These are phyloP conservation scores for Myioborus melanocephalus DNA, from an alignment of 2,797 vertebrate species.

Conservation along the genomic window DNA sequence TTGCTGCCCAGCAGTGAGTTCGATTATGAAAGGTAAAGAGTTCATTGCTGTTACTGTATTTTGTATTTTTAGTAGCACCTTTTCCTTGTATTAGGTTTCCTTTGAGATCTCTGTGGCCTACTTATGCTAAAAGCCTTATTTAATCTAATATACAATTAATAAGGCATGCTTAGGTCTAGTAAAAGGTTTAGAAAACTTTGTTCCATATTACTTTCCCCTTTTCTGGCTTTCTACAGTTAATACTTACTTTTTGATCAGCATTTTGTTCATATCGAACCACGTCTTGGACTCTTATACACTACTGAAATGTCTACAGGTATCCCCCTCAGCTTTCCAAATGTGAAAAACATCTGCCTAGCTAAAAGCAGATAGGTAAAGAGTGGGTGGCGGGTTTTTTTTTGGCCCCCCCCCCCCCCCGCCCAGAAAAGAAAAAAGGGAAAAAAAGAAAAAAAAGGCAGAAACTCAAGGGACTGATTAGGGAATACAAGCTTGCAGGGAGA, in stretches of 20 bases:
- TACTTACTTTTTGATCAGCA: not conserved
- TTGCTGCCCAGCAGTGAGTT: not conserved
- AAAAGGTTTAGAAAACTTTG: not conserved
- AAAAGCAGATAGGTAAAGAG: not conserved
- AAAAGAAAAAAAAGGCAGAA: not conserved
- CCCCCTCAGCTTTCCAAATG: not conserved
- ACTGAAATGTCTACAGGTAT: not conserved
- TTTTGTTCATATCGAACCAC: not conserved
- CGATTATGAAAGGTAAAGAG: not conserved
- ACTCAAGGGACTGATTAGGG: not conserved
- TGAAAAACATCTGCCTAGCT: not conserved
- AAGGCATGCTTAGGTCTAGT: not conserved
- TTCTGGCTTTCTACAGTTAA: not conserved
- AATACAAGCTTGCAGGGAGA: not conserved
- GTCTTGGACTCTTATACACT: not conserved
- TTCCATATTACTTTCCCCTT: not conserved
- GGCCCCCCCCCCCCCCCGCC: too few species aligned
- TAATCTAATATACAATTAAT: not conserved
- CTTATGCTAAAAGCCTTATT: not conserved
- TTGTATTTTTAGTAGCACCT: not conserved
- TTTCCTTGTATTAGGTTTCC: not conserved
- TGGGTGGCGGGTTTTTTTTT: fast-evolving
- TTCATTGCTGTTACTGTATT: not conserved
- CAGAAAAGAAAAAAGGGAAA: not conserved
- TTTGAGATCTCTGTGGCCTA: not conserved